Percentiles rank a stretch among this genome's conserved stretches.
phyloP scores from a whole-genome alignment of 1,140 invertebrate species.

The Tigriopus japonicus region DNA sequence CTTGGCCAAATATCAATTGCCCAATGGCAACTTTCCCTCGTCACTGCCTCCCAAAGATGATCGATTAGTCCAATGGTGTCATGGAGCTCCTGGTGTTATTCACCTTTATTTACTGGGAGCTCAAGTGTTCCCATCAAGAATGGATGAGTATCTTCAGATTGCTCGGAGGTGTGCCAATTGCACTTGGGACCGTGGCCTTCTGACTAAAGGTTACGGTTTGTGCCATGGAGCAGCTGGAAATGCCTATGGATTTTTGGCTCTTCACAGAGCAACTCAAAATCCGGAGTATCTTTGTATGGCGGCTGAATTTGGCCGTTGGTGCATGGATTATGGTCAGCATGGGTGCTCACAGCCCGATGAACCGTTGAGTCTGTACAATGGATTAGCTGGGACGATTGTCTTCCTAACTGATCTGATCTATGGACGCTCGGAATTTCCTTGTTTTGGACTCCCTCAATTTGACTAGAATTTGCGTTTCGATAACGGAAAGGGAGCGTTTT shows the following conservation, averaged over 20 bases:
- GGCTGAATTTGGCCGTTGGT: constrained; percentile 63
- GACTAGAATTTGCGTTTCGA: no score
- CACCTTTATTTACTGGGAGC: constrained; percentile 26
- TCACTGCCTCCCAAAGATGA: constrained; percentile 46
- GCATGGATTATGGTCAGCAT: constrained; percentile 45
- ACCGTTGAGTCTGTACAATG: constrained; percentile 70
- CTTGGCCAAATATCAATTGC: constrained; percentile 36
- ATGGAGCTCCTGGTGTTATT: constrained; percentile 73
- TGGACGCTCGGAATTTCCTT: background rate
- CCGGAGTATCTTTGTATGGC: constrained; percentile 48
- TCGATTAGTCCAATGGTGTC: constrained; percentile 81
- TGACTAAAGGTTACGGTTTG: constrained; percentile 71
- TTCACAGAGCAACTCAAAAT: constrained; percentile 55
- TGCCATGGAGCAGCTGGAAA: constrained; percentile 86
- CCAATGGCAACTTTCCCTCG: constrained; percentile 70
- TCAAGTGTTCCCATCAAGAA: constrained; percentile 18
- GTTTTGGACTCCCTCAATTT: background rate
- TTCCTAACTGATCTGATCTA: constrained; percentile 22
- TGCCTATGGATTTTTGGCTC: constrained; percentile 60
- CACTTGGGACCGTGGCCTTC: constrained; percentile 63
- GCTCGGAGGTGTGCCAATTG: constrained; percentile 51
- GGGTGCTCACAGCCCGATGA: constrained; percentile 47
- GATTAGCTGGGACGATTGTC: constrained; percentile 33
- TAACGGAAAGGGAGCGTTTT: no score
- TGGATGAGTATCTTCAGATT: constrained; percentile 46